phyloP scores from a whole-genome alignment of 2,113 vertebrate species.

The Bombycilla garrulus region DNA sequence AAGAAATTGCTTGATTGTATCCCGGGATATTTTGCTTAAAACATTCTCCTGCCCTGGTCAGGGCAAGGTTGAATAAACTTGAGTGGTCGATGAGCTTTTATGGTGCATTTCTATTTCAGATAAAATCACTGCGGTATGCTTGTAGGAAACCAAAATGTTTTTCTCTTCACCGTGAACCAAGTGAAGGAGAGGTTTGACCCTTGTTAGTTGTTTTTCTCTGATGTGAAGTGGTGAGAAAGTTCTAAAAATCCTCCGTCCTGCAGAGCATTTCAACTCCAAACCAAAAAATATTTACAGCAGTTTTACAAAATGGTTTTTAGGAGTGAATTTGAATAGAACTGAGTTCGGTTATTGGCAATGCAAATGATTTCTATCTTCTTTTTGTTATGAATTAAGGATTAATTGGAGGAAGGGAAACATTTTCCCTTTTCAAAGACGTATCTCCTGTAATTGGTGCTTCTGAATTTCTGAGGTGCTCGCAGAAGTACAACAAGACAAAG shows the following conservation, averaged over 20 bases:
- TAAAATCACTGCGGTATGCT: not conserved
- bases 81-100: not conserved
- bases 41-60: not conserved
- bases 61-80: not conserved
- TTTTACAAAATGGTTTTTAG: not conserved
- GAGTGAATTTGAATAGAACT: not conserved
- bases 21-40: not conserved
- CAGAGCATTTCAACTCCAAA: not conserved
- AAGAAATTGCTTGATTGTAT: not conserved
- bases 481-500: not conserved
- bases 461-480: not conserved
- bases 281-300: not conserved
- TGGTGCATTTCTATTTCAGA: not conserved
- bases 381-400: not conserved
- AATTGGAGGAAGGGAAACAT: not conserved
- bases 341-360: not conserved
- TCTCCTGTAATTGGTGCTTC: not conserved
- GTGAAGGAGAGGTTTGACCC: not conserved
- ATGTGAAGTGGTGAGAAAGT: not conserved
- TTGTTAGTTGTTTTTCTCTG: not conserved
- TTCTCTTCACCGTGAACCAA: not conserved
- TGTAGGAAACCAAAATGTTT: not conserved
- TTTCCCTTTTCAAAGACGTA: not conserved
- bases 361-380: not conserved
- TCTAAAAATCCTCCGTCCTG: not conserved